A percentile compares a stretch with the other conserved stretches of the same genome.
Evolutionary conservation across 2,113 vertebrate species (phyloP).

Genomic region (Athene cunicularia): DNA sequence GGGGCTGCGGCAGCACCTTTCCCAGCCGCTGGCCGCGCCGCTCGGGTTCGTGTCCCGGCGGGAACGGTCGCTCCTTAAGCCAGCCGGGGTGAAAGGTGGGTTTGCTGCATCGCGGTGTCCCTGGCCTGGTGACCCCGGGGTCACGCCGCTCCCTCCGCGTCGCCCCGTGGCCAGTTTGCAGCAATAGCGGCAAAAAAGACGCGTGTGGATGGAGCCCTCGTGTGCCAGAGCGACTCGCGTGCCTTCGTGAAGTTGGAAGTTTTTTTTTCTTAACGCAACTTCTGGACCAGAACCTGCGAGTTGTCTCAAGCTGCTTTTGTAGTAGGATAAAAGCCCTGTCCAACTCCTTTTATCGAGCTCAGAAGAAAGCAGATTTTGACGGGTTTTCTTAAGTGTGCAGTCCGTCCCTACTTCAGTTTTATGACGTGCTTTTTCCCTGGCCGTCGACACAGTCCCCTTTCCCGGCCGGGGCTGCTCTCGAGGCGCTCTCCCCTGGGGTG

Average conservation of each 20-base stretch:
- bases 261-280: rapidly evolving
- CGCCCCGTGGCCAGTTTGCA: rapidly evolving
- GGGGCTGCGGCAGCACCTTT: too few species aligned
- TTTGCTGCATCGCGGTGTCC: rapidly evolving
- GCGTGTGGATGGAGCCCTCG: rapidly evolving
- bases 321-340: rapidly evolving
- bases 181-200: rapidly evolving
- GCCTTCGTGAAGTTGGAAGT: rapidly evolving
- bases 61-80: rapidly evolving
- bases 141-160: rapidly evolving
- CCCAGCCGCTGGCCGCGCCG: rapidly evolving
- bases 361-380: rapidly evolving
- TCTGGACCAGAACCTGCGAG: rapidly evolving
- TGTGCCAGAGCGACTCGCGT: rapidly evolving
- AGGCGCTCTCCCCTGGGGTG: not conserved
- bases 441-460: rapidly evolving
- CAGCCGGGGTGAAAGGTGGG: rapidly evolving
- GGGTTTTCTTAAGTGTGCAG: rapidly evolving
- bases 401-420: rapidly evolving
- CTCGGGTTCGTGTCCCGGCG: rapidly evolving
- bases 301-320: rapidly evolving
- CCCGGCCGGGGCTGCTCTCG: not conserved
- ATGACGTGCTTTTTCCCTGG: rapidly evolving
- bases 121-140: rapidly evolving
- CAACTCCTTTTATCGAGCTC: not conserved